Conservation (phyloP, 2,113 vertebrate species). For the Oxygymnocypris stewartii region DNA sequence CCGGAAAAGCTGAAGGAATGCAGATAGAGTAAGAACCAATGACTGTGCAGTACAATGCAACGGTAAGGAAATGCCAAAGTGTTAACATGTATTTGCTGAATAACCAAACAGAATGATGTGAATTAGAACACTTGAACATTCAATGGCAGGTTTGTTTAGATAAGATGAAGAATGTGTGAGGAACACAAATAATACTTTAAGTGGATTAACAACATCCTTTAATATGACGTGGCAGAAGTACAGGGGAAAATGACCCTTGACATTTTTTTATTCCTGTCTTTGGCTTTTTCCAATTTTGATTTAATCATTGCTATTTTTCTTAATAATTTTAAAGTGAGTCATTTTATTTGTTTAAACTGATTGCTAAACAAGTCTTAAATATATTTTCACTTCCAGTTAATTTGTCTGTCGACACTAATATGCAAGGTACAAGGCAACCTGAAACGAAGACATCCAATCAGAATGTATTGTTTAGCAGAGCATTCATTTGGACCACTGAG, state of each 20-base stretch:
- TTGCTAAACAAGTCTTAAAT: background rate
- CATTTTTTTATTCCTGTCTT: background rate
- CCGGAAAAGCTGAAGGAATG: slow-evolving; percentile 58
- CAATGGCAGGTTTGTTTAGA: background rate
- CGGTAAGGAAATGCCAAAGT: slow-evolving; percentile 35
- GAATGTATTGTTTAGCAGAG: background rate
- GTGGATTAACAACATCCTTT: slow-evolving; percentile 16
- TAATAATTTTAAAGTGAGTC: background rate
- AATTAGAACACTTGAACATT: slow-evolving; percentile 4
- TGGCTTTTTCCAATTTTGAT: background rate
- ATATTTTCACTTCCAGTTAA: background rate
- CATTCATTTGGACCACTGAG: background rate
- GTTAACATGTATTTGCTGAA: slow-evolving; percentile 1
- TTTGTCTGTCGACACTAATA: background rate
- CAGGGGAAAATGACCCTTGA: background rate
- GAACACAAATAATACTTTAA: background rate
- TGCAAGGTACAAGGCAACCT: background rate
- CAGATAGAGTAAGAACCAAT: slow-evolving; percentile 47
- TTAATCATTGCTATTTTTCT: background rate
- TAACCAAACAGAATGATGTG: background rate
- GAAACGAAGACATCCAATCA: background rate
- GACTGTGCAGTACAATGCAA: slow-evolving; percentile 55
- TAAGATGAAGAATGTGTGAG: background rate
- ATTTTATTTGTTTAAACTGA: background rate
- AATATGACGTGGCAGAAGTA: background rate